These are phyloP conservation scores for Cyclura pinguis DNA, from an alignment of 2,797 vertebrate genomes.

Conservation along the genomic window DNA sequence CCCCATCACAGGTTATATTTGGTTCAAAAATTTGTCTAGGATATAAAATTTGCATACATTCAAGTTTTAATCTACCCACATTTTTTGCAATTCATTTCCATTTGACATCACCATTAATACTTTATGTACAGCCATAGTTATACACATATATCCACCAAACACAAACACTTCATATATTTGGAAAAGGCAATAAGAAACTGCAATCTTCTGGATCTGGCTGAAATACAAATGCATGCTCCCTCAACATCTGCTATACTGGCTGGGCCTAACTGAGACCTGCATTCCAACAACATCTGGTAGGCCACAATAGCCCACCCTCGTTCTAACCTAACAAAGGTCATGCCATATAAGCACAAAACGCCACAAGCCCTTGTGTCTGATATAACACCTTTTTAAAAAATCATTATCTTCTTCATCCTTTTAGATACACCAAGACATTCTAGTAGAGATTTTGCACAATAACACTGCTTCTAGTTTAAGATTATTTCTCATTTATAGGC, in stretches of 20 bases:
- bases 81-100: not conserved
- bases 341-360: not conserved
- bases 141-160: not conserved
- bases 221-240: no score
- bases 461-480: not conserved
- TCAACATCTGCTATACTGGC: no score
- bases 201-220: no score
- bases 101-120: not conserved
- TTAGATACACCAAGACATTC: not conserved
- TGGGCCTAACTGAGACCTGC: no score
- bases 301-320: no score
- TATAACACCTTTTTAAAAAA: not conserved
- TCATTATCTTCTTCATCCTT: not conserved
- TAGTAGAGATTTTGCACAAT: not conserved
- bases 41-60: not conserved
- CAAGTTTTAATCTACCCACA: not conserved
- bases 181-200: not conserved
- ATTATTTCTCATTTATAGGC: not conserved
- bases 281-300: no score
- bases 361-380: not conserved
- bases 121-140: not conserved
- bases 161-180: not conserved
- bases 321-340: not conserved
- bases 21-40: not conserved
- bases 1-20: not conserved